These are phyloP conservation scores for Hyles lineata DNA, from an alignment of 2,888 invertebrate species.

Conservation along the genomic window DNA sequence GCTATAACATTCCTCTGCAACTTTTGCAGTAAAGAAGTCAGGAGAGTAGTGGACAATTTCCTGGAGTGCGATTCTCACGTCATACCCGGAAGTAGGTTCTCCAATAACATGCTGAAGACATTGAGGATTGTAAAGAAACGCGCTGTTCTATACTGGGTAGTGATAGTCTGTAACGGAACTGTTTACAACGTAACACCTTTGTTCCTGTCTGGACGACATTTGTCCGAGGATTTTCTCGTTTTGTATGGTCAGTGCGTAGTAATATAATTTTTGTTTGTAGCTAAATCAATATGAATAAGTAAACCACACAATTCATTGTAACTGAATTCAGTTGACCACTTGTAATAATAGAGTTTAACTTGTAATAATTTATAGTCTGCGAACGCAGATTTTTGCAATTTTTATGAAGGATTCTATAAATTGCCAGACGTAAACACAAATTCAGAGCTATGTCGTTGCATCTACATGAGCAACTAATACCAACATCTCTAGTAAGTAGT, in stretches of 20 bases:
- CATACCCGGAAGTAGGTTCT: conserved; percentile 43
- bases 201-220: conserved; percentile 59
- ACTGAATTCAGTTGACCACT: too few species aligned
- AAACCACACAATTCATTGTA: too few species aligned
- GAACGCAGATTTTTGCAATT: too few species aligned
- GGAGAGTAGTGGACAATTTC: conserved; percentile 43
- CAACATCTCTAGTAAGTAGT: too few species aligned
- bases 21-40: conserved; percentile 41
- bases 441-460: too few species aligned
- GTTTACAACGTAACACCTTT: conserved; percentile 54
- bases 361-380: too few species aligned
- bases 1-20: too few species aligned
- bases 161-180: conserved; percentile 55
- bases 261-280: background rate
- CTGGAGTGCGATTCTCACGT: conserved; percentile 44
- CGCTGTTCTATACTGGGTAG: conserved; percentile 57
- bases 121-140: conserved; percentile 58
- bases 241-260: conserved; percentile 49
- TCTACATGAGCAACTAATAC: too few species aligned
- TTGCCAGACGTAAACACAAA: too few species aligned
- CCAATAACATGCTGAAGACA: conserved; percentile 38
- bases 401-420: too few species aligned
- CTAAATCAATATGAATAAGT: too few species aligned
- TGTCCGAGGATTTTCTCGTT: conserved; percentile 55
- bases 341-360: too few species aligned